Evolutionary conservation across 1,140 invertebrate species (phyloP).

Genomic region (Nephila pilipes): DNA sequence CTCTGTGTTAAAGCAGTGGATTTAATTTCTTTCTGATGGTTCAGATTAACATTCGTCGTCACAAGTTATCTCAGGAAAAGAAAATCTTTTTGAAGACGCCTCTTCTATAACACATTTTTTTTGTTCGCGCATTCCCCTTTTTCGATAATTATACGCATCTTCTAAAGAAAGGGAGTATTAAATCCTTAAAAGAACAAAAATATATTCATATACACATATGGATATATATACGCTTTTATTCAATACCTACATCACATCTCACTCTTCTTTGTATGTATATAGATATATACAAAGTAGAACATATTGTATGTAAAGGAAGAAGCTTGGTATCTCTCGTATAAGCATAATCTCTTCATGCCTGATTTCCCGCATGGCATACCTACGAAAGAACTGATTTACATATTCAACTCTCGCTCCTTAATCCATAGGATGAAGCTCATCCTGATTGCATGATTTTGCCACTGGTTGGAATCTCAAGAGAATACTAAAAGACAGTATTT

Average conservation of each 20-base stretch:
- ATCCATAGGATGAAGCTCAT: conserved; percentile 65
- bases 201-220: background rate
- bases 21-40: conserved; percentile 72
- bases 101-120: conserved; percentile 20
- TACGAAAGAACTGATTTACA: conserved; percentile 72
- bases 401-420: conserved; percentile 53
- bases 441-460: conserved; percentile 60
- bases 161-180: conserved; percentile 48
- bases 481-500: conserved; percentile 21
- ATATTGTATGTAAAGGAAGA: background rate
- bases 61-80: conserved; percentile 26
- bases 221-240: background rate
- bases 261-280: conserved; percentile 3
- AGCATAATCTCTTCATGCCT: conserved; percentile 68
- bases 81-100: background rate
- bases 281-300: background rate
- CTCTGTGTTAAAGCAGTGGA: conserved; percentile 11
- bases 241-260: background rate
- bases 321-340: background rate
- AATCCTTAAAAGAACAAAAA: conserved; percentile 16
- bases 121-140: background rate
- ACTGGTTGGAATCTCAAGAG: conserved; percentile 14
- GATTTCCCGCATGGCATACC: conserved; percentile 71
- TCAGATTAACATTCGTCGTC: conserved; percentile 61
- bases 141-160: conserved; percentile 68